These are phyloP conservation scores for Xanthorhoe spadicearia DNA, from an alignment of 2,888 invertebrate species.

Conservation along the genomic window DNA sequence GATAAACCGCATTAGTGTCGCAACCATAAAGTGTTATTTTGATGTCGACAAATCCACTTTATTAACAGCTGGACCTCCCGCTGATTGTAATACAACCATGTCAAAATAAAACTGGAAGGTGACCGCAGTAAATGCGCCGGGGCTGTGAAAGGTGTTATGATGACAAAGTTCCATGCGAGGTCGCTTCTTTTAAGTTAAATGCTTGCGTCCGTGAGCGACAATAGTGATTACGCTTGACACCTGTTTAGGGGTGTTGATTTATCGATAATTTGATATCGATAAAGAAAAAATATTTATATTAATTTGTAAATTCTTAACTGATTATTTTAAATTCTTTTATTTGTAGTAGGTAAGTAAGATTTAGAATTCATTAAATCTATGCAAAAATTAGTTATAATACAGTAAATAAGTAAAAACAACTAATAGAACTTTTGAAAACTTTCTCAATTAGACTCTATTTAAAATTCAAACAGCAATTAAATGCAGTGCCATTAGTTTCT, in stretches of 20 bases:
- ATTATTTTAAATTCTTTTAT: neutral
- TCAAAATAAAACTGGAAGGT: conserved; percentile 57
- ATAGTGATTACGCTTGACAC: conserved; percentile 78
- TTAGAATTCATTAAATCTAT: neutral
- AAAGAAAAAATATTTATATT: neutral
- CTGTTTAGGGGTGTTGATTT: conserved; percentile 66
- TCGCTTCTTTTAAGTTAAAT: conserved; percentile 80
- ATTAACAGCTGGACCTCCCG: conserved; percentile 78
- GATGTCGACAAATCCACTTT: conserved; percentile 83
- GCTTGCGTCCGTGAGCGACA: conserved; percentile 74
- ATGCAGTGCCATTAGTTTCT: conserved; percentile 20
- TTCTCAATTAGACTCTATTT: conserved; percentile 7
- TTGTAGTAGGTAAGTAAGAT: neutral
- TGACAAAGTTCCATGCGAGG: conserved; percentile 71
- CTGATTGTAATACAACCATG: conserved; percentile 69
- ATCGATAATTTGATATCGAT: conserved; percentile 43
- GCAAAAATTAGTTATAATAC: neutral
- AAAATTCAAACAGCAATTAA: conserved; percentile 27
- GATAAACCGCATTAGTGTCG: conserved; percentile 75
- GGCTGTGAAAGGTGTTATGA: conserved; percentile 63
- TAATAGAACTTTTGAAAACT: neutral
- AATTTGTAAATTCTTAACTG: neutral
- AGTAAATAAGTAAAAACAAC: neutral
- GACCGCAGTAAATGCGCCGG: conserved; percentile 55
- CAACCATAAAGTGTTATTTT: conserved; percentile 78